These are phyloP conservation scores for Chionoecetes opilio DNA, from an alignment of 1,140 invertebrate genomes.

Conservation along the genomic window DNA sequence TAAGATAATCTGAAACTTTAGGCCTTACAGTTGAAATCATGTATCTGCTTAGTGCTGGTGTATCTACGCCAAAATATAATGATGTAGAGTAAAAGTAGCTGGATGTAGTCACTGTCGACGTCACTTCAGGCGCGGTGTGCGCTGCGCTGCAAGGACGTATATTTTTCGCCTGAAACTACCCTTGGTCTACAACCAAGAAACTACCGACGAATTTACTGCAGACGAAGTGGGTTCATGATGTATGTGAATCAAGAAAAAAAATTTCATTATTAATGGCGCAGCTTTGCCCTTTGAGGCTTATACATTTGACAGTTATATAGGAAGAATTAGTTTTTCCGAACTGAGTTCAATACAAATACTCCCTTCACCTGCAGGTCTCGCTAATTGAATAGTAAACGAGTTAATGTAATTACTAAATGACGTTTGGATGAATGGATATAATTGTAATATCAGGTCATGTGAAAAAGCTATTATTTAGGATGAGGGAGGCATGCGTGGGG, in stretches of 20 bases:
- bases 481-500: neutral
- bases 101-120: too few relatives aligned
- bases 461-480: neutral
- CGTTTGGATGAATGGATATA: conserved; percentile 30
- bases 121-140: too few relatives aligned
- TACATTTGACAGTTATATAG: neutral
- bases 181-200: too few relatives aligned
- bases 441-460: conserved; percentile 21
- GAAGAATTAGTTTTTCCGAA: neutral
- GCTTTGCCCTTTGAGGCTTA: neutral
- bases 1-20: too few relatives aligned
- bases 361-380: neutral
- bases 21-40: too few relatives aligned
- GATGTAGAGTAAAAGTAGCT: too few relatives aligned
- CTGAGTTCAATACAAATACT: neutral
- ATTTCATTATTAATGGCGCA: neutral
- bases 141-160: too few relatives aligned
- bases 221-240: neutral
- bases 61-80: too few relatives aligned
- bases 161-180: too few relatives aligned
- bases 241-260: neutral
- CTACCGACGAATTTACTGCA: neutral
- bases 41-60: too few relatives aligned
- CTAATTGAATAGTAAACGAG: conserved; percentile 20
- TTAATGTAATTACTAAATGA: conserved; percentile 23